Conservation (phyloP, 2,113 vertebrate species). For the Cyprinodon variegatus region DNA sequence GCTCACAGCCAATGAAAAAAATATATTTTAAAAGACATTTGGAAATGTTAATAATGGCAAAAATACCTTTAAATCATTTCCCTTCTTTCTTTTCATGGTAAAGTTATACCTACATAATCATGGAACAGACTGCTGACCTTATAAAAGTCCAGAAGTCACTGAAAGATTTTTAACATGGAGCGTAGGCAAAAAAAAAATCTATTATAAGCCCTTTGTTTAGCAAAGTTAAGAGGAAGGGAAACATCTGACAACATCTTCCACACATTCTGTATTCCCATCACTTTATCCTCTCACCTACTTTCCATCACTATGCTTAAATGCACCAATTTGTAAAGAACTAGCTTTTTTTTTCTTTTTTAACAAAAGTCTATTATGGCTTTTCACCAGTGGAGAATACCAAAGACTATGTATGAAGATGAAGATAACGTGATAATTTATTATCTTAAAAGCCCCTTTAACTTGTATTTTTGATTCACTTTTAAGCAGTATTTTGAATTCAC, state of each 20-base stretch:
- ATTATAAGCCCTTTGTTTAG: background rate
- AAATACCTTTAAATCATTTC: too few relatives aligned
- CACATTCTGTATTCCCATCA: too few relatives aligned
- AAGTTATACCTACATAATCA: background rate
- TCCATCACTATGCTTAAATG: background rate
- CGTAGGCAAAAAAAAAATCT: background rate
- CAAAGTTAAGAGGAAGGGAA: too few relatives aligned
- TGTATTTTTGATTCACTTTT: too few relatives aligned
- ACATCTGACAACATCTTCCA: too few relatives aligned
- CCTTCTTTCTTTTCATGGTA: background rate
- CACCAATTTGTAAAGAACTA: background rate
- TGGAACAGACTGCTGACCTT: background rate
- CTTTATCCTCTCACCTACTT: background rate
- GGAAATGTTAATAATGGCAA: too few relatives aligned
- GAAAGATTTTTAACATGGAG: background rate
- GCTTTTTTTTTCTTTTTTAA: background rate
- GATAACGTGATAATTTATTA: too few relatives aligned
- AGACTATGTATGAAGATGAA: too few relatives aligned
- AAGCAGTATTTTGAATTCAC: too few relatives aligned
- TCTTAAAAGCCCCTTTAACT: too few relatives aligned
- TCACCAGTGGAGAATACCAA: too few relatives aligned
- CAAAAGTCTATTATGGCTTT: background rate
- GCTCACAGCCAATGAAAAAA: background rate
- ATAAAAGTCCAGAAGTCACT: background rate
- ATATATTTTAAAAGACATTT: too few relatives aligned